phyloP scores from a whole-genome alignment of 2,888 invertebrate genomes.

The Amitus sp. region DNA sequence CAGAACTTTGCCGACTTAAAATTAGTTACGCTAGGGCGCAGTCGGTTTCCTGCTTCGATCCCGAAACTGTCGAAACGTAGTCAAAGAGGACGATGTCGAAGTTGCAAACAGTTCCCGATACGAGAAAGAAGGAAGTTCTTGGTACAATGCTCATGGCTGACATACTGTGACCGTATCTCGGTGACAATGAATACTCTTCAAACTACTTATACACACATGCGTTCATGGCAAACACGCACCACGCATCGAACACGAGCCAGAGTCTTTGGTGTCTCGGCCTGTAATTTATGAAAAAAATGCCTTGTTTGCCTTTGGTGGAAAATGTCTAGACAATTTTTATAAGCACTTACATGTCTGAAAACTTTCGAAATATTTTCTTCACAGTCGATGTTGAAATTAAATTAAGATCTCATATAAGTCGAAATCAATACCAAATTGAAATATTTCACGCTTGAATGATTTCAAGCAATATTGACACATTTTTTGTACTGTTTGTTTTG shows the following conservation, averaged over 20 bases:
- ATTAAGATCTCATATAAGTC: conserved; percentile 7
- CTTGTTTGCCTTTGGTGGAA: conserved; percentile 29
- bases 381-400: conserved; percentile 12
- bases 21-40: conserved; percentile 40
- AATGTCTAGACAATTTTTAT: conserved; percentile 29
- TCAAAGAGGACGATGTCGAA: conserved; percentile 60
- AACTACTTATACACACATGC: conserved; percentile 42
- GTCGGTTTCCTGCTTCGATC: conserved; percentile 53
- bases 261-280: conserved; percentile 20
- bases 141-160: conserved; percentile 50
- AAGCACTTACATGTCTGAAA: conserved; percentile 17
- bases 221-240: conserved; percentile 20
- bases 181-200: conserved; percentile 60
- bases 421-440: not conserved
- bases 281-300: conserved; percentile 27
- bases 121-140: conserved; percentile 56
- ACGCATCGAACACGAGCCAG: conserved; percentile 16
- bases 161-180: conserved; percentile 58
- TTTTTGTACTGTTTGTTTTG: no score
- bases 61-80: conserved; percentile 58
- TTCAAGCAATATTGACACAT: not conserved
- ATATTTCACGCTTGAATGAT: not conserved
- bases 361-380: conserved; percentile 28
- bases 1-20: conserved; percentile 54
- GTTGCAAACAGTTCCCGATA: conserved; percentile 56